Conservation (phyloP, 2,797 vertebrate species). For the Stomatorhinus walkeri region DNA sequence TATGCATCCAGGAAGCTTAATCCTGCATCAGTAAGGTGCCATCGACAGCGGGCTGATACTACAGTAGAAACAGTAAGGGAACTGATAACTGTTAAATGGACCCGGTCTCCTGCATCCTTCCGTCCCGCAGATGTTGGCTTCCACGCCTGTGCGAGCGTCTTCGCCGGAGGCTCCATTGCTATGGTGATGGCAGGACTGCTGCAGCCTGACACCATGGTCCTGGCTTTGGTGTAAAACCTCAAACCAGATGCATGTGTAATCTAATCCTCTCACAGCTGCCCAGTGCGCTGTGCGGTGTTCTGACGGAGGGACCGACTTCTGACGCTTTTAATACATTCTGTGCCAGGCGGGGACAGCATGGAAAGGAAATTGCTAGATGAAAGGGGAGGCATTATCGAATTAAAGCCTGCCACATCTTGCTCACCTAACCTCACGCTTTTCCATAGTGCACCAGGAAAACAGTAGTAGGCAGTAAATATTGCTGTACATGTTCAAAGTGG, state of each 20-base stretch:
- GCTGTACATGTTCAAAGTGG: background rate
- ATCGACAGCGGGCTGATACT: background rate
- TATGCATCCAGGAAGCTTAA: background rate
- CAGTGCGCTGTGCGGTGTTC: background rate
- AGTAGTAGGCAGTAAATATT: background rate
- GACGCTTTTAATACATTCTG: conserved; percentile 43
- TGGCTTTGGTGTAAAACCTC: background rate
- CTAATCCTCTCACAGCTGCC: background rate
- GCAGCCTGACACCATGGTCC: background rate
- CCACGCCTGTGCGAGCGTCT: background rate
- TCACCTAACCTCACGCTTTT: background rate
- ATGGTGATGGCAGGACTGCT: background rate
- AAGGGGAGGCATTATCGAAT: background rate
- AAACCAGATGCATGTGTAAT: background rate
- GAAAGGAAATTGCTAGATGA: conserved; percentile 25
- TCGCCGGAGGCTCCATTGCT: background rate
- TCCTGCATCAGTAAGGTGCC: background rate
- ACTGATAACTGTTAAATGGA: background rate
- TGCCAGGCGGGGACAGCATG: conserved; percentile 19
- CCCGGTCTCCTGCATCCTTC: background rate
- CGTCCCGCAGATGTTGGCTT: background rate
- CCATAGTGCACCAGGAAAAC: background rate
- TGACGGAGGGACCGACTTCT: background rate
- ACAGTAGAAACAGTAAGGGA: background rate
- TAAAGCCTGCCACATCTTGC: background rate